A percentile compares a stretch with the other conserved stretches of the same genome.
Evolutionary conservation across 2,888 invertebrate genomes (phyloP).

Genomic region (Tetragnatha montana): DNA sequence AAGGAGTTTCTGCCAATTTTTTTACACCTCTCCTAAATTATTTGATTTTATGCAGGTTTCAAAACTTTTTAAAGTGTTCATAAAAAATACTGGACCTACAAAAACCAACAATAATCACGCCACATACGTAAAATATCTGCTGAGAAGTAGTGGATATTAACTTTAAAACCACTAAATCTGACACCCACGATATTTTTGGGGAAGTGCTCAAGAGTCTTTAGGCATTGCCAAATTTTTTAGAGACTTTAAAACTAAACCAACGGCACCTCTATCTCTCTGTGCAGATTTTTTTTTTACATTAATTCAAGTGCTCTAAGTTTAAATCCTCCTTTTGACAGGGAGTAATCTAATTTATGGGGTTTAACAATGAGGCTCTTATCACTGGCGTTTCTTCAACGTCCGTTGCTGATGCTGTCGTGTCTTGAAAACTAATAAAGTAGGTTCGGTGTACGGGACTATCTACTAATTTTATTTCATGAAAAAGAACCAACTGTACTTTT

Average conservation of each 20-base stretch:
- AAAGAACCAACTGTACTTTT: no score
- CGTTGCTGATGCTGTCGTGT: background rate
- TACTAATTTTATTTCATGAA: background rate
- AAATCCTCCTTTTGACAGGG: slow-evolving; percentile 12
- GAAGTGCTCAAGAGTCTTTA: background rate
- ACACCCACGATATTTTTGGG: no score
- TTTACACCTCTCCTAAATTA: no score
- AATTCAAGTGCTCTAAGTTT: background rate
- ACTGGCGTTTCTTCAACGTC: background rate
- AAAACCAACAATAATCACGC: no score
- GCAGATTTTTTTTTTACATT: background rate
- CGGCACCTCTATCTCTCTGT: background rate
- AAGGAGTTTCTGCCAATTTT: no score
- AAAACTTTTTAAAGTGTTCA: no score
- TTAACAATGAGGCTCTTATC: background rate
- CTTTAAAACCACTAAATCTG: slow-evolving; percentile 6
- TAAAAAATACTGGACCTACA: no score
- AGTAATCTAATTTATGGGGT: background rate
- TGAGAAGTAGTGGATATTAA: no score
- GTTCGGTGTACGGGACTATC: background rate
- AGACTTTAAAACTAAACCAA: background rate
- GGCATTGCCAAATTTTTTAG: background rate
- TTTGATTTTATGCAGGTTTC: no score
- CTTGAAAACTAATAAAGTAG: background rate
- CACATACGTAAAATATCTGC: no score